phyloP scores from a whole-genome alignment of 2,113 vertebrate species.

The Nesospiza acunhae region DNA sequence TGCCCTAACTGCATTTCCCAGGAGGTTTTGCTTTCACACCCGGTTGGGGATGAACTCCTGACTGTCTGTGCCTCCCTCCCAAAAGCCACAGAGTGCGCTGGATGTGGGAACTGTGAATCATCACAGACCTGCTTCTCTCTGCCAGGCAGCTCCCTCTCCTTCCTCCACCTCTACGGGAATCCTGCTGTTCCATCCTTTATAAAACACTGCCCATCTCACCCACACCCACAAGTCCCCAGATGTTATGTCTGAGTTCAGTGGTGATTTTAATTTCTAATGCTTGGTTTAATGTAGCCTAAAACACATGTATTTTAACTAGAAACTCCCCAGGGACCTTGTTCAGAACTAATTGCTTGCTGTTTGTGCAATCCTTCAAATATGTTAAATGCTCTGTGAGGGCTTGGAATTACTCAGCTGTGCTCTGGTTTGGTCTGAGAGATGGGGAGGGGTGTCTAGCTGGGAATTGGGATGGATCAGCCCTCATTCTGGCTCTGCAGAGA shows the following conservation, averaged over 20 bases:
- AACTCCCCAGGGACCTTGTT: constrained; percentile 12
- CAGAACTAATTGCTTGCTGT: constrained; percentile 48
- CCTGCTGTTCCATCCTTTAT: fast-evolving
- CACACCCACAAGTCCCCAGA: background rate
- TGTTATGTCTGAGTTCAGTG: background rate
- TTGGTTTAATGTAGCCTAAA: constrained; percentile 38
- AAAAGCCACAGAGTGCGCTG: background rate
- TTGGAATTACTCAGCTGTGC: background rate
- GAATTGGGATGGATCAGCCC: background rate
- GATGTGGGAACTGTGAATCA: background rate
- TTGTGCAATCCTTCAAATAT: constrained; percentile 33
- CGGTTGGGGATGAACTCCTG: background rate
- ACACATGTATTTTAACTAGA: constrained; percentile 8
- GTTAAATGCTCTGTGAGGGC: constrained; percentile 32
- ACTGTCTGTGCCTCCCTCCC: background rate
- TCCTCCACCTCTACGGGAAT: background rate
- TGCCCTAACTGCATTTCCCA: background rate
- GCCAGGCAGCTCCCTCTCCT: background rate
- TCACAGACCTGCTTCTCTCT: background rate
- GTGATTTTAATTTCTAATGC: constrained; percentile 16
- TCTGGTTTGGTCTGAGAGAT: background rate
- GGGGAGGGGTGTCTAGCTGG: background rate
- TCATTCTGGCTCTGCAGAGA: background rate
- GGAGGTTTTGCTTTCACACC: background rate
- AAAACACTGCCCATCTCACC: background rate